Conservation (phyloP, 2,797 vertebrate genomes). For the Onychomys arenicola region DNA sequence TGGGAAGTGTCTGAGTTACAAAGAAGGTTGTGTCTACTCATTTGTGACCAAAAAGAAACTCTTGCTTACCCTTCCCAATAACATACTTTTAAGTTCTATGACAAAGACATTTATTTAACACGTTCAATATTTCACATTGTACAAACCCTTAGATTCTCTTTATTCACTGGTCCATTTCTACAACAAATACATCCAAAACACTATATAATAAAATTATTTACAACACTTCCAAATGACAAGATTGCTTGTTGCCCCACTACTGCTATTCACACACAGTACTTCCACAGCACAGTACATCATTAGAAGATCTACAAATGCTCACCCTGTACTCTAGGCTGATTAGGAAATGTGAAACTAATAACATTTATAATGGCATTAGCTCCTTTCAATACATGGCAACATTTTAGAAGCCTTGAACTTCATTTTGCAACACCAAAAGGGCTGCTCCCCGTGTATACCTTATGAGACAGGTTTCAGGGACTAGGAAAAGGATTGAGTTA, state of each 20-base stretch:
- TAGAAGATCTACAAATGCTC: conserved; percentile 89
- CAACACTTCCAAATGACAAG: conserved; percentile 88
- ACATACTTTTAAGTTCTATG: conserved; percentile 82
- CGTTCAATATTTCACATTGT: conserved; percentile 89
- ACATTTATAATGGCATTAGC: conserved; percentile 87
- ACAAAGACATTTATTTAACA: conserved; percentile 92
- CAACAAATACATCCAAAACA: conserved; percentile 91
- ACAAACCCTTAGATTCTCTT: conserved; percentile 89
- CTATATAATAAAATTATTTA: conserved; percentile 92
- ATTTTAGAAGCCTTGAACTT: conserved; percentile 84
- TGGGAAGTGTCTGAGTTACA: conserved; percentile 28
- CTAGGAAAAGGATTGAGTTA: conserved; percentile 85
- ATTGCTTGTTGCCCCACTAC: conserved; percentile 85
- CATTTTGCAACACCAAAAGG: conserved; percentile 82
- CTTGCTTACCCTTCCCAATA: conserved; percentile 78
- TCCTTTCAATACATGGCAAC: conserved; percentile 79
- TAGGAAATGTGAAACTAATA: conserved; percentile 88
- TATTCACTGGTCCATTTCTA: conserved; percentile 92
- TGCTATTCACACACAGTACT: conserved; percentile 92
- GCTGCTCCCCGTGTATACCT: conserved; percentile 83
- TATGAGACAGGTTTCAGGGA: conserved; percentile 82
- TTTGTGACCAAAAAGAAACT: conserved; percentile 75
- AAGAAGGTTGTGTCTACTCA: conserved; percentile 43
- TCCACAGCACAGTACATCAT: conserved; percentile 89
- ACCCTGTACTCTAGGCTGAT: conserved; percentile 89